Evolutionary conservation across 2,113 vertebrate genomes (phyloP).

Genomic region (Corythaeola cristata): DNA sequence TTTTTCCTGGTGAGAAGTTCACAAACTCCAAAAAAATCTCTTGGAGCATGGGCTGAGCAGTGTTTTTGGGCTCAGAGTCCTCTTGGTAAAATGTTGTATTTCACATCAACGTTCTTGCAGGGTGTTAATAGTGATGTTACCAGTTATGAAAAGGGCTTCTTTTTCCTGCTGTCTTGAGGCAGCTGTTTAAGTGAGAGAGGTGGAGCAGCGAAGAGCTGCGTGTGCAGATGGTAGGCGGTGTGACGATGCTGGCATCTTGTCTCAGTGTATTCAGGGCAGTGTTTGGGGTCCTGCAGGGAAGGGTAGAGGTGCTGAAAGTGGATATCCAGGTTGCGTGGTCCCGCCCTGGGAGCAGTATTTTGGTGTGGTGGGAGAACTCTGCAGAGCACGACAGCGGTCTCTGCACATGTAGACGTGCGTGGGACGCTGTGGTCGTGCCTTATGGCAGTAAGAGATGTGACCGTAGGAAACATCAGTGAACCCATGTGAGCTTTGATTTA

Average conservation of each 20-base stretch:
- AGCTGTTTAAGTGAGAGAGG: not conserved
- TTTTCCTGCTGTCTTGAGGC: not conserved
- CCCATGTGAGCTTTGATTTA: not conserved
- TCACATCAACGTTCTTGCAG: not conserved
- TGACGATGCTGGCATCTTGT: not conserved
- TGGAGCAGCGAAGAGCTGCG: not conserved
- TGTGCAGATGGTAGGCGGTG: not conserved
- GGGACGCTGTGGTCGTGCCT: not conserved
- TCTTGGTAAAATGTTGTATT: not conserved
- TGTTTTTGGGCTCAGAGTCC: not conserved
- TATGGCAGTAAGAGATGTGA: not conserved
- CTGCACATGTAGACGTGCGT: accelerated
- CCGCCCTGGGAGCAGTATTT: not conserved
- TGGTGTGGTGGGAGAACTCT: not conserved
- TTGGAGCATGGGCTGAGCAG: not conserved
- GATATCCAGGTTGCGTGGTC: not conserved
- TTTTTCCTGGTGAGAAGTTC: not conserved
- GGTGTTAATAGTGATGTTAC: not conserved
- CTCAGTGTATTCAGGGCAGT: not conserved
- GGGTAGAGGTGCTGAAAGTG: not conserved
- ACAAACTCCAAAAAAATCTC: not conserved
- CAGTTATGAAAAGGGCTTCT: not conserved
- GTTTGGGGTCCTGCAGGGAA: not conserved
- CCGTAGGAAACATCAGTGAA: not conserved
- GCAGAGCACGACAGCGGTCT: not conserved